Base-by-base conservation (phyloP, 1,140 invertebrate genomes). In the Trachymyrmex cornetzi region DNA sequence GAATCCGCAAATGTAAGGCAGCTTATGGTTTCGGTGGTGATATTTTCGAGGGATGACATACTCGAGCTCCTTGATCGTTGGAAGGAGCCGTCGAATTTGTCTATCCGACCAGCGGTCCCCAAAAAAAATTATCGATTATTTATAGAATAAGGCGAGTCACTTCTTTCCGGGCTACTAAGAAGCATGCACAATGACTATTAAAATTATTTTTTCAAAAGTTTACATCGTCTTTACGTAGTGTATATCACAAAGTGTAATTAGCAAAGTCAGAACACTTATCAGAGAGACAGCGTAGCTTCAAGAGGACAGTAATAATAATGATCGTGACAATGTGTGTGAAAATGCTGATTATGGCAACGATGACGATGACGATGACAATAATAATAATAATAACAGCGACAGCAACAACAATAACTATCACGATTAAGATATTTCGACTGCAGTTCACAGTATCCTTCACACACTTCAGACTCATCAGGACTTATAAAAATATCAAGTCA, bases 11-110 rank as follows among this genome's bases (percentile, higher is more conserved):
- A 99, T 90, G 97, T 97, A 95, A 99, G 96, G 96, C 98, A 99
- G 96, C 99, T 98, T 93, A 99, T 98, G 94, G 98, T 98, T 96
- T 99, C 99, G 91, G 98, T 98, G 91, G 97, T 98, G 95, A 99
- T 99, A 96, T 99, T 99, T 96, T 99, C 99, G 94, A 99, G 96
- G 95, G 98, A 99, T 89, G 98, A 99, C 97, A 99, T 99, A 95
- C 98, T 99, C 94, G 98, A 99, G 95, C 98, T 99, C 93, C 99
- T 97, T 91, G 99, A 99, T 94, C 98, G 97, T 93, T 98, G 99
- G 96, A 99, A 99, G 91, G 98, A 98, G 94, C 97, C 98, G 96
- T 99, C 99, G 96, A 98, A 97, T 96, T 99, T 99, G 96, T 99
- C 99, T 99, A 96, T 96, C 93, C 97, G 97, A 95, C 97, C 97